Evolutionary conservation across 2,113 vertebrate genomes (phyloP), one percentile per base, ranked within the genome.

Genomic region (Gnathonemus longibarbis): DNA sequence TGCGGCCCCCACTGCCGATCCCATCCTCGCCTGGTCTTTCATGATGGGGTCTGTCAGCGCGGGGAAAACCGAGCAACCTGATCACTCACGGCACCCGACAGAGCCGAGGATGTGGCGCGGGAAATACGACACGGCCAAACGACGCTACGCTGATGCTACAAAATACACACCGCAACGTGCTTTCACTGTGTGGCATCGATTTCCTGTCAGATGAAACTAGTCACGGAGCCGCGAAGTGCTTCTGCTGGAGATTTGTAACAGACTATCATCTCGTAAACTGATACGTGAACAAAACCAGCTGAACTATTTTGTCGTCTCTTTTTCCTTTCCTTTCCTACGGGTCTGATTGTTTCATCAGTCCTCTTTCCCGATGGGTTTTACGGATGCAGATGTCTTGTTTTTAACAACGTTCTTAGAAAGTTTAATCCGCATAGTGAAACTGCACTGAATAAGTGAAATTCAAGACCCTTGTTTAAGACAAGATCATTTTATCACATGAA

Each of bases 11-110:
- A 95, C 93, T 56, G 96, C 93, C 88, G 96, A 90, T 50, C 95
- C 94, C 91, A 96, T 94, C 89, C 97, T 94, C 50, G 95, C 96
- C 88, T 97, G 96, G 92, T 97, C 97, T 94, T 97, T 97, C 35
- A 96, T 96, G 53, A 97, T 96, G 80, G 96, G 96, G 91, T 95
- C 97, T 97, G 90, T 62, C 87, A 6, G 6, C 15, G 66, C 89
- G 91, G 1, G 91, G 48, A 90, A 62, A 49, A 2, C 49, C 8
- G 89, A 70, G 56, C 85, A 53, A 24, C 7, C 48, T 2, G 48
- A 80, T 84, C 52, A 84, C 49, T 31, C 13, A 11, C 10, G n/a
- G 10, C 52, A 84, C 49, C 7, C 7, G 5, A 10, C n/a, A 46
- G 39, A 50, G 50, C 19, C 0, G 88, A 31, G 50, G 13, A 27